phyloP scores from a whole-genome alignment of 2,797 vertebrate species.

The Gastrophryne carolinensis region DNA sequence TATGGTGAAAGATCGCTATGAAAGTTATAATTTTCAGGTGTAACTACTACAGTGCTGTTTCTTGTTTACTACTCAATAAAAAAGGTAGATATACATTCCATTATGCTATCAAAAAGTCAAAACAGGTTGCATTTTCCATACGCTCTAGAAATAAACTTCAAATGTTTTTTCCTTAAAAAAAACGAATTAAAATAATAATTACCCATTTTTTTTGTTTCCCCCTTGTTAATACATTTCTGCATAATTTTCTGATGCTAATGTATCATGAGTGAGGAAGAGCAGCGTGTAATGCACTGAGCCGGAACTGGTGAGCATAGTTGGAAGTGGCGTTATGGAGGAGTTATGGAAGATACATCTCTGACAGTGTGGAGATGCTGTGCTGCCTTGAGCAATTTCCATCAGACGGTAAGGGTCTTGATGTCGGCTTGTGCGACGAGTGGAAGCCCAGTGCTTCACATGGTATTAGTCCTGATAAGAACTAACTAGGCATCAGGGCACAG shows the following conservation, averaged over 20 bases:
- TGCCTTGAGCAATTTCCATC: slow-evolving; percentile 61
- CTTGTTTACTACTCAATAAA: too few relatives aligned
- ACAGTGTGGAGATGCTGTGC: slow-evolving; percentile 41
- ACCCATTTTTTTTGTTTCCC: too few relatives aligned
- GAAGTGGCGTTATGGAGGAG: slow-evolving; percentile 52
- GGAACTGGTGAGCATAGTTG: slow-evolving; percentile 48
- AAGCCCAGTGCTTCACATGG: slow-evolving; percentile 68
- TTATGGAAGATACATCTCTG: slow-evolving; percentile 53
- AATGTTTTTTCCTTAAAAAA: too few relatives aligned
- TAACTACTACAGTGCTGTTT: too few relatives aligned
- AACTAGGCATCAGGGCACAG: slow-evolving; percentile 66
- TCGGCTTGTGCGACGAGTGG: slow-evolving; percentile 61
- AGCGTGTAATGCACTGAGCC: slow-evolving; percentile 31
- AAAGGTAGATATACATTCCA: too few relatives aligned
- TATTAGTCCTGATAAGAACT: slow-evolving; percentile 70
- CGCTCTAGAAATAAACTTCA: too few relatives aligned
- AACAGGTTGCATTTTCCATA: too few relatives aligned
- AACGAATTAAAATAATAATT: too few relatives aligned
- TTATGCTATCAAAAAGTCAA: too few relatives aligned
- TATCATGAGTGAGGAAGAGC: slow-evolving; percentile 12
- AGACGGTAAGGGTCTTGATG: slow-evolving; percentile 61
- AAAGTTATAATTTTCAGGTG: too few relatives aligned
- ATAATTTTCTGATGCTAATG: slow-evolving; percentile 16
- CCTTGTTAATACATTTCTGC: neutral
- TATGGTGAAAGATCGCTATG: too few relatives aligned